A percentile compares a stretch with the other conserved stretches of the same genome.
phyloP scores from a whole-genome alignment of 2,113 vertebrate species.

The Bubo bubo region DNA sequence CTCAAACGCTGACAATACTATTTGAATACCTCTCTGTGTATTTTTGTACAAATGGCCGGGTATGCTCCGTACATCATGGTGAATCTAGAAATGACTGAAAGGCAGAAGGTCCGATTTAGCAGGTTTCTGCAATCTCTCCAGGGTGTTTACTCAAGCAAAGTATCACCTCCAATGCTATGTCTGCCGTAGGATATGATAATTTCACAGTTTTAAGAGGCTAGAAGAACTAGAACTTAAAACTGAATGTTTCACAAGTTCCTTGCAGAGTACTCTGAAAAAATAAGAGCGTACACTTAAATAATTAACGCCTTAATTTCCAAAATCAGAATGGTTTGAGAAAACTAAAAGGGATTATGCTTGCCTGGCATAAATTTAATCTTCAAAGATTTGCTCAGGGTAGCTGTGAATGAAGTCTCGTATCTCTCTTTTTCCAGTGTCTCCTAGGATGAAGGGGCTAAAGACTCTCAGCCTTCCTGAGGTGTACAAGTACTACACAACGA shows the following conservation, averaged over 20 bases:
- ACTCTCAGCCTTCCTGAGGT: not conserved
- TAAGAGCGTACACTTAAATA: not conserved
- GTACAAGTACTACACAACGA: not conserved
- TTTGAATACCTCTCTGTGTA: not conserved
- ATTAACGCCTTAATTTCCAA: accelerated
- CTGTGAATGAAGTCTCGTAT: not conserved
- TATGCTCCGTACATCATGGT: accelerated
- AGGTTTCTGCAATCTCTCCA: not conserved
- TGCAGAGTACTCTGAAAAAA: not conserved
- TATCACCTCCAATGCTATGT: not conserved
- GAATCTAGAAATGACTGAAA: not conserved
- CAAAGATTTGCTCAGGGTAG: not conserved
- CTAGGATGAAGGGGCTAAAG: not conserved
- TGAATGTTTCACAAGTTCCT: not conserved
- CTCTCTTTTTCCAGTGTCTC: not conserved
- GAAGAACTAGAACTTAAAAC: not conserved
- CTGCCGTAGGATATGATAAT: not conserved
- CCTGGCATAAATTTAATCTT: not conserved
- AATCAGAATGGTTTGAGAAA: not conserved
- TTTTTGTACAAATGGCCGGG: not conserved
- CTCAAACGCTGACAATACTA: not conserved
- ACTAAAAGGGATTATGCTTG: not conserved
- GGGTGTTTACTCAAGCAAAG: not conserved
- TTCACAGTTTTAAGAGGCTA: not conserved
- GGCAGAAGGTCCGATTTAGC: not conserved